phyloP scores from a whole-genome alignment of 2,888 invertebrate species.

The Cataglyphis livida region DNA sequence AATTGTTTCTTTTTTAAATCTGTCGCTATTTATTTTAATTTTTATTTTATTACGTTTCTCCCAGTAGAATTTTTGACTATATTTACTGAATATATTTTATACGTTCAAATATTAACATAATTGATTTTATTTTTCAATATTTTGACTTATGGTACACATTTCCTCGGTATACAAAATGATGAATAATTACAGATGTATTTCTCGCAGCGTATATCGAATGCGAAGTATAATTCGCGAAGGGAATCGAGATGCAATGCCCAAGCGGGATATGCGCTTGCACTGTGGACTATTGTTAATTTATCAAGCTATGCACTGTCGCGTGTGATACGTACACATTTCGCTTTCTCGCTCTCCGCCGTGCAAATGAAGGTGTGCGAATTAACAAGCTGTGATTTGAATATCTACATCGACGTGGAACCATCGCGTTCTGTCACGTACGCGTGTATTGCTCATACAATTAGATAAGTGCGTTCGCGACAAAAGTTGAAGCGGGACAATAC shows the following conservation, averaged over 20 bases:
- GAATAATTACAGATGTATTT: slow-evolving; percentile 39
- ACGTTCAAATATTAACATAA: neutral
- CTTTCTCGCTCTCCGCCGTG: slow-evolving; percentile 53
- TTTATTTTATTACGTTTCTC: neutral
- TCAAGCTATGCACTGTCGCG: slow-evolving; percentile 39
- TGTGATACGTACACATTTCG: slow-evolving; percentile 46
- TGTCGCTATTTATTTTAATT: neutral
- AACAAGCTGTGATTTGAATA: slow-evolving; percentile 66
- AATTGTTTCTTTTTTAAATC: neutral
- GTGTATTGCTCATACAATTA: slow-evolving; percentile 16
- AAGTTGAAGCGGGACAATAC: slow-evolving; percentile 26
- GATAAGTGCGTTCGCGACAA: slow-evolving; percentile 7
- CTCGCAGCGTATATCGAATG: slow-evolving; percentile 10
- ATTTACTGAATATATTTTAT: neutral
- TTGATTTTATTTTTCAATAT: neutral
- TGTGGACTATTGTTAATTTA: slow-evolving; percentile 68
- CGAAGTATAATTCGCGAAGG: slow-evolving; percentile 18
- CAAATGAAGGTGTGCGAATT: slow-evolving; percentile 57
- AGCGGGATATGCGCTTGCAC: slow-evolving; percentile 29
- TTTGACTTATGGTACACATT: neutral
- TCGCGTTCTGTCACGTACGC: slow-evolving; percentile 24
- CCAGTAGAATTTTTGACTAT: neutral
- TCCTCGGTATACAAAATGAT: neutral
- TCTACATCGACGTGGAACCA: slow-evolving; percentile 43
- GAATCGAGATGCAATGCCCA: slow-evolving; percentile 41